A percentile compares a stretch with the other conserved stretches of the same genome.
These are phyloP conservation scores for Branchinecta sandiegonensis DNA, from an alignment of 2,888 invertebrate genomes.

Conservation along the genomic window DNA sequence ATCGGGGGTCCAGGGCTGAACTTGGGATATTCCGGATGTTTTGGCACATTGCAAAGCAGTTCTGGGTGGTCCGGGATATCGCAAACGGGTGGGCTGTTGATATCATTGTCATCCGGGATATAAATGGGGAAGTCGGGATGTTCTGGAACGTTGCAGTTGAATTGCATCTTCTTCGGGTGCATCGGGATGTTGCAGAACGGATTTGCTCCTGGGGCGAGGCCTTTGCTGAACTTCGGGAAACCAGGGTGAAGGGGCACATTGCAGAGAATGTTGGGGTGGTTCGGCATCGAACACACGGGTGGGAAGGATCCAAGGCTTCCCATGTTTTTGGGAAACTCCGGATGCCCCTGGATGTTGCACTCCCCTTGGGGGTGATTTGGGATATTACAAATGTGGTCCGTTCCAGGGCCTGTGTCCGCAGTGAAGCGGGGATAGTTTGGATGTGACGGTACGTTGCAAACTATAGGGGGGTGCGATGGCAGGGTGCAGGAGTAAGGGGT, in stretches of 20 bases:
- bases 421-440: constrained; percentile 21
- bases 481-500: constrained; percentile 18
- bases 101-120: constrained; percentile 2
- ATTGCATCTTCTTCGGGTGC: constrained; percentile 17
- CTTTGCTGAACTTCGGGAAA: not conserved
- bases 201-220: not conserved
- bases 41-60: constrained; percentile 23
- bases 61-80: constrained; percentile 22
- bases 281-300: not conserved
- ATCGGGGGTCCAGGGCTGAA: constrained; percentile 8
- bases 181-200: constrained; percentile 21
- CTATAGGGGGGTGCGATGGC: constrained; percentile 4
- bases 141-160: constrained; percentile 17
- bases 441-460: constrained; percentile 20
- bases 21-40: constrained; percentile 21
- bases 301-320: not conserved
- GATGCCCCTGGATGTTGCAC: constrained; percentile 20
- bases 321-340: constrained; percentile 18
- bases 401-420: constrained; percentile 12
- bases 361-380: constrained; percentile 16
- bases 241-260: too few species aligned
- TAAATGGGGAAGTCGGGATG: constrained; percentile 20
- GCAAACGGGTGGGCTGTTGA: constrained; percentile 20
- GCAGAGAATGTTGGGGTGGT: too few species aligned
- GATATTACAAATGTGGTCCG: constrained; percentile 17